Evolutionary conservation across 2,113 vertebrate species (phyloP), one percentile per base, ranked within the genome.

Genomic region (Steatornis caripensis): DNA sequence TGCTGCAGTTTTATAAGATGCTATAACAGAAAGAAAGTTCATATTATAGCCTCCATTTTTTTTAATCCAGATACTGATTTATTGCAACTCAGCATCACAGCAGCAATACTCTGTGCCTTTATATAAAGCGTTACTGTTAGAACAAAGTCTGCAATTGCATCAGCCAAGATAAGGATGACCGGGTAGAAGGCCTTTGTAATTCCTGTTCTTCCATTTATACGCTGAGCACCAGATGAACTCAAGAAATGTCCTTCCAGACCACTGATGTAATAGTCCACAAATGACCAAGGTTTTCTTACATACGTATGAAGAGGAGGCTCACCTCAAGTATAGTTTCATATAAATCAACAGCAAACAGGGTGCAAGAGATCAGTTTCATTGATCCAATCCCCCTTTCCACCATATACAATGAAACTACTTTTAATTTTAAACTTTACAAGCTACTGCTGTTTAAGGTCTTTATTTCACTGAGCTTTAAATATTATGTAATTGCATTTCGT

Each of bases 401-500:
- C 87, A 91, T 43, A 45, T 34, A 64, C 48, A 41, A 97, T 87
- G 24, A 94, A 89, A 54, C 61, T 89, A 70, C 62, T 90, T 97
- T 96, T 95, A 96, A 96, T 96, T 97, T 93, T 49, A 70, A 94
- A 95, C 72, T 96, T 95, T 88, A 55, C 29, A 66, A 32, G 79
- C 82, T 87, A 68, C 21, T 57, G 64, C 55, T 96, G 69, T 94
- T 97, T 97, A 96, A 95, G 46, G 46, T 90, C 86, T 96, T 97
- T 93, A 96, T 95, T 93, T 62, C 61, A 74, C 75, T 91, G 49
- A 57, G 75, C 32, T 43, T 72, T 83, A 92, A 96, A 89, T 91
- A 96, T 82, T 85, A 84, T 74, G 68, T 96, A 98, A 98, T 95
- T 97, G 80, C 65, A 95, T 72, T 94, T 96, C 93, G 94, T 45